Conservation (phyloP, 2,797 vertebrate species). For the Myiotriccus ornatus region DNA sequence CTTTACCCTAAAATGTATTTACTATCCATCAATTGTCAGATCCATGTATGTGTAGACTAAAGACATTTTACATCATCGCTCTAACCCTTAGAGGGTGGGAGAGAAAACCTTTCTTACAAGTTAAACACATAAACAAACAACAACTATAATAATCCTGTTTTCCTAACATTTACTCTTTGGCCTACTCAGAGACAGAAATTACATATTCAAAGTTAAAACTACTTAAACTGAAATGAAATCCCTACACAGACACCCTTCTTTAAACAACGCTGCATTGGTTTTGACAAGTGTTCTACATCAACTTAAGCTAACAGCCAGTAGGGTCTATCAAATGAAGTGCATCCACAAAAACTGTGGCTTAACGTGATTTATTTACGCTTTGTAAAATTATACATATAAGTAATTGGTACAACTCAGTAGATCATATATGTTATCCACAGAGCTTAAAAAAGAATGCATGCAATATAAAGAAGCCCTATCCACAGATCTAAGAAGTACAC, state of each 20-base stretch:
- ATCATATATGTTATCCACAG: not conserved
- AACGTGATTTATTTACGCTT: not conserved
- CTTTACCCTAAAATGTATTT: not conserved
- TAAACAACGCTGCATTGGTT: not conserved
- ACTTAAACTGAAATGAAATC: not conserved
- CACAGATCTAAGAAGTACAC: not conserved
- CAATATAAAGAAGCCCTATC: not conserved
- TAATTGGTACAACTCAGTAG: not conserved
- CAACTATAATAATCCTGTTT: not conserved
- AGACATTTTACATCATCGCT: not conserved
- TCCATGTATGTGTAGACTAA: not conserved
- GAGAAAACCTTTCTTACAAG: not conserved
- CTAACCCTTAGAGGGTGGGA: not conserved
- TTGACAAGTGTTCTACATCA: not conserved
- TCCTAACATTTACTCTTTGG: not conserved
- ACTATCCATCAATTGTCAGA: not conserved
- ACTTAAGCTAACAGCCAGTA: not conserved
- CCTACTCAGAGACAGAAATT: not conserved
- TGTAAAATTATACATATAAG: not conserved
- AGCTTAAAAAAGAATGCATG: not conserved
- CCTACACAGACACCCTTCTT: not conserved
- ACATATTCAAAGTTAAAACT: not conserved
- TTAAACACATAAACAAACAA: not conserved
- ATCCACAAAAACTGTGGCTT: not conserved
- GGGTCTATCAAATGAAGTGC: not conserved